A percentile compares a stretch with the other conserved stretches of the same genome.
These are phyloP conservation scores for Heliconius ismenius DNA, from an alignment of 2,888 invertebrate genomes.

Conservation along the genomic window DNA sequence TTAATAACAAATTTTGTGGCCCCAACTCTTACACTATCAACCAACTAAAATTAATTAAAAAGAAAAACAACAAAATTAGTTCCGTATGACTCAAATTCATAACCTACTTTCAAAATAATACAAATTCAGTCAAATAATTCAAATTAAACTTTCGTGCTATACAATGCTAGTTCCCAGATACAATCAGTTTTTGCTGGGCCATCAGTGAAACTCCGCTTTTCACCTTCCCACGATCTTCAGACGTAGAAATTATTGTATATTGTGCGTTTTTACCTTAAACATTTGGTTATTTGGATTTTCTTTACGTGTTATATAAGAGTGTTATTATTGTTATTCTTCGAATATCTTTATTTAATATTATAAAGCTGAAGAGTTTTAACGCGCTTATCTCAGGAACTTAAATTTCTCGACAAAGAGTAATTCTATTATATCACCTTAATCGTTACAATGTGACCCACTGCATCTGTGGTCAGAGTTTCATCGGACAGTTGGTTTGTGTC, in stretches of 20 bases:
- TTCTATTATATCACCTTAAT: neutral
- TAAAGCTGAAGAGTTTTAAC: neutral
- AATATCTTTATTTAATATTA: neutral
- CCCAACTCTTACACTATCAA: too few relatives aligned
- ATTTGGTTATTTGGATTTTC: constrained; percentile 17
- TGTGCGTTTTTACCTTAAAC: constrained; percentile 45
- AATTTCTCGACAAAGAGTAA: neutral
- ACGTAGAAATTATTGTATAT: constrained; percentile 64
- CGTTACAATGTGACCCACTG: neutral
- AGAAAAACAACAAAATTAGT: neutral
- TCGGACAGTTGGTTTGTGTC: neutral
- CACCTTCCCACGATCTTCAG: constrained; percentile 65
- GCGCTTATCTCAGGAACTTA: neutral
- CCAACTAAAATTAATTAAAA: neutral
- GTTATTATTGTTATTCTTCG: neutral
- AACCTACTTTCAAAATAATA: constrained; percentile 29
- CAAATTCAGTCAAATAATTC: constrained; percentile 40
- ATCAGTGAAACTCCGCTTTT: constrained; percentile 71
- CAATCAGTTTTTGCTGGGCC: constrained; percentile 60
- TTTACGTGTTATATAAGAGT: neutral
- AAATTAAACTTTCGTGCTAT: constrained; percentile 57
- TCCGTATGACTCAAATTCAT: constrained; percentile 15
- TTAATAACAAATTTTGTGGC: too few relatives aligned
- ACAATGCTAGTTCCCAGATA: constrained; percentile 62
- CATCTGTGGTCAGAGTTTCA: neutral